Evolutionary conservation across 2,797 vertebrate species (phyloP), one percentile per base, ranked within the genome.

Genomic region (Halcyon chelicuti): DNA sequence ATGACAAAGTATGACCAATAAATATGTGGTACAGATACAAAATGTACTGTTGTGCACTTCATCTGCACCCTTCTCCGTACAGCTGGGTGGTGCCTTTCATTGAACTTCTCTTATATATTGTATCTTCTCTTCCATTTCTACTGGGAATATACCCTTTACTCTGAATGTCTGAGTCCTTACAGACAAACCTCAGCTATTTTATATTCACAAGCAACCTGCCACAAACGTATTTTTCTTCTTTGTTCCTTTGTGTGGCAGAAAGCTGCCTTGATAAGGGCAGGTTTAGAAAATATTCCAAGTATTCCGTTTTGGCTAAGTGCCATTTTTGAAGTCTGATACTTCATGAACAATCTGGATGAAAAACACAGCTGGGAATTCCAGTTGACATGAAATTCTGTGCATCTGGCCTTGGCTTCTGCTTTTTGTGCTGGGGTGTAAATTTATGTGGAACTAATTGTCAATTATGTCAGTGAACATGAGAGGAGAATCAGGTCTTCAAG

Each of bases 301-400:
- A 13, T 57, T 82, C 44, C 8, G 15, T 87, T 68, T 95, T 96
- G 96, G 83, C 88, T 19, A 14, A 47, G 57, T 83, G 91, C 92
- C 90, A 82, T 91, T 92, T 95, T 46, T 93, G 85, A 90, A 90
- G 79, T 58, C 90, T 81, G 60, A 83, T 71, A 52, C 58, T 93
- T 93, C 66, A 37, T 33, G 75, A 96, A 54, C 88, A 84, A 88
- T 96, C 93, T 90, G 66, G 74, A 86, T 93, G 83, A 93, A 84
- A 95, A 90, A 70, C 88, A 93, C 89, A 95, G 91, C 90, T 93
- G 82, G 94, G 93, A 94, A 94, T 95, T 93, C 76, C 73, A 86
- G 70, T 33, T 90, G 92, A 91, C 1, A 3, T 88, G 93, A 86
- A 81, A 71, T 86, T 88, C 76, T 85, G 88, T 84, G 75, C 90